Percentiles rank a stretch among this genome's conserved stretches.
Evolutionary conservation across 2,888 invertebrate species (phyloP).

Genomic region (Didymodactylos carnosus): DNA sequence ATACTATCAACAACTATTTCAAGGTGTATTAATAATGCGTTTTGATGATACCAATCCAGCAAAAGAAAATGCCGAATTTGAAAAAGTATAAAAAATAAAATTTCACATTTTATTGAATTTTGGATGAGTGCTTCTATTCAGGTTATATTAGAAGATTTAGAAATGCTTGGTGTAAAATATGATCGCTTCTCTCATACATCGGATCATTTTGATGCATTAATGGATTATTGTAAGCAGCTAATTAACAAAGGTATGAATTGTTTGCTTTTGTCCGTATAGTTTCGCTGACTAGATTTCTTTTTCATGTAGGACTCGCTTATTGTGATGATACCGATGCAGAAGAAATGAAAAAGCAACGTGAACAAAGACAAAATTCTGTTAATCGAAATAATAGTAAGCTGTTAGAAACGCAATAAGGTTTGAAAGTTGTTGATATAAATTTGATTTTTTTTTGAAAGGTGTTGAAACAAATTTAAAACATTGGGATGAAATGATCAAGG

Average conservation of each 20-base stretch:
- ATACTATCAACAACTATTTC: constrained; percentile 58
- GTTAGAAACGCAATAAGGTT: constrained; percentile 36
- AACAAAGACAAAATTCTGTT: constrained; percentile 69
- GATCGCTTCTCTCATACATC: constrained; percentile 84
- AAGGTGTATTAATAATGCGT: constrained; percentile 85
- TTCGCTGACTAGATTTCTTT: too few relatives aligned
- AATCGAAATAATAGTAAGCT: constrained; percentile 68
- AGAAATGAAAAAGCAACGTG: constrained; percentile 78
- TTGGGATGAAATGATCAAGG: constrained; percentile 87
- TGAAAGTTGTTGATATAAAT: too few relatives aligned
- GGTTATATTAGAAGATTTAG: constrained; percentile 72
- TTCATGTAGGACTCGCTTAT: too few relatives aligned
- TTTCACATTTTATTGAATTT: neutral
- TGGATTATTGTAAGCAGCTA: constrained; percentile 64
- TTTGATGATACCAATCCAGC: constrained; percentile 99
- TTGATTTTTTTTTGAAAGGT: too few relatives aligned
- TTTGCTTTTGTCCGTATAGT: too few relatives aligned
- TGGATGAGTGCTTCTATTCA: constrained; percentile 19
- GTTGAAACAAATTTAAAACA: constrained; percentile 60
- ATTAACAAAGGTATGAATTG: constrained; percentile 66
- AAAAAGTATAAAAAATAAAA: constrained; percentile 46
- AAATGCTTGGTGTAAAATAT: constrained; percentile 69
- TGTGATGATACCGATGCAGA: constrained; percentile 88
- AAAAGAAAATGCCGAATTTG: constrained; percentile 88
- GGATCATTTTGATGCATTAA: constrained; percentile 78